Conservation (phyloP, 1,140 invertebrate species). For the Saccostrea echinata region DNA sequence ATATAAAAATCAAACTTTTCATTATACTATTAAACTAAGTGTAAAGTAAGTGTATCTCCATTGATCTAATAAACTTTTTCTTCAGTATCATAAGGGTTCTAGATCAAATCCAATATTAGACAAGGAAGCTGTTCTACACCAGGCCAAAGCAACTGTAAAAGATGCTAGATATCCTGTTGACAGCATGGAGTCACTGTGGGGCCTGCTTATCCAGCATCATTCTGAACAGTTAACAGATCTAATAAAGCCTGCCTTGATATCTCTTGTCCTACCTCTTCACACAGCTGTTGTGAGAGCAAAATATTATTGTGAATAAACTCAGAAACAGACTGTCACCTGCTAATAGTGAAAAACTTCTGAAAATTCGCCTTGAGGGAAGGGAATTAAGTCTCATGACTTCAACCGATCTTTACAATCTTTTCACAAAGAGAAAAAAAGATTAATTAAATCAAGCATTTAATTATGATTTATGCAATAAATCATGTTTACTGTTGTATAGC, state of each 20-base stretch:
- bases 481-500: no score
- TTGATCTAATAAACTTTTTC: not conserved
- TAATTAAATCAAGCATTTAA: constrained; percentile 4
- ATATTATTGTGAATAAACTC: constrained; percentile 37
- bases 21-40: not conserved
- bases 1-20: no score
- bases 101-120: not conserved
- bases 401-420: not conserved
- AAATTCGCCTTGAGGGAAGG: not conserved
- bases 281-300: constrained; percentile 18
- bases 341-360: constrained; percentile 16
- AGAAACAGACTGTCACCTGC: constrained; percentile 28
- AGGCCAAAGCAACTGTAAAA: not conserved
- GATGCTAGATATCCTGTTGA: constrained; percentile 10
- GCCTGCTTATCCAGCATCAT: constrained; percentile 6
- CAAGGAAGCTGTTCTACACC: not conserved
- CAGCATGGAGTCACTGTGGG: constrained; percentile 20
- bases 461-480: no score
- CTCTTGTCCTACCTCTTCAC: not conserved
- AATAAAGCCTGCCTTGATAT: constrained; percentile 12
- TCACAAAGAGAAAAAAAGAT: constrained; percentile 9
- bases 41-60: not conserved
- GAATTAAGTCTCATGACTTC: not conserved
- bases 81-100: not conserved
- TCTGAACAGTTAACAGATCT: constrained; percentile 1